Percentiles rank a stretch among this genome's conserved stretches.
phyloP scores from a whole-genome alignment of 2,888 invertebrate genomes.

The Meiosimyza platycephala region DNA sequence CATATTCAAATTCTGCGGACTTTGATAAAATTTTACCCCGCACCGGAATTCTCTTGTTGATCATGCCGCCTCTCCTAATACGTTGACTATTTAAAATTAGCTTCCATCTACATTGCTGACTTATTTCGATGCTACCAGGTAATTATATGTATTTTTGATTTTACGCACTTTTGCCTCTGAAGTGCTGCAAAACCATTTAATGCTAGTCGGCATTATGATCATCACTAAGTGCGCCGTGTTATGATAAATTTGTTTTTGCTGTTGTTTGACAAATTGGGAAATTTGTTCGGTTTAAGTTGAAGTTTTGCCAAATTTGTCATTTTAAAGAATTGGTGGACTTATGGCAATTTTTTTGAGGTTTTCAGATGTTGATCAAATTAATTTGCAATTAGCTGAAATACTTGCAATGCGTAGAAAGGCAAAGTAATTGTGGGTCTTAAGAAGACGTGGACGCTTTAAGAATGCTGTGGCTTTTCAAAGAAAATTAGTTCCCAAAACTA shows the following conservation, averaged over 20 bases:
- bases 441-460: neutral
- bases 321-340: neutral
- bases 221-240: neutral
- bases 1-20: constrained; percentile 5
- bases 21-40: constrained; percentile 1
- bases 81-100: constrained; percentile 15
- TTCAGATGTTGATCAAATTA: no score
- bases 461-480: neutral
- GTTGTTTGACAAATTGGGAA: constrained; percentile 24
- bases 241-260: constrained; percentile 19
- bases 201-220: constrained; percentile 1
- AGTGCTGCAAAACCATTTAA: constrained; percentile 5
- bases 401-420: neutral
- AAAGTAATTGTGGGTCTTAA: neutral
- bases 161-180: neutral
- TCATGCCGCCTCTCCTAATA: neutral
- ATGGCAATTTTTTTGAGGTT: no score
- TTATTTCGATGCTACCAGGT: constrained; percentile 10
- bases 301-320: constrained; percentile 14
- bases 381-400: neutral
- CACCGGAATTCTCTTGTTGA: neutral
- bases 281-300: constrained; percentile 13
- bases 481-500: neutral
- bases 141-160: constrained; percentile 20
- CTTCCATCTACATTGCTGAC: neutral